phyloP scores from a whole-genome alignment of 1,140 invertebrate genomes.

The Metaphire vulgaris region DNA sequence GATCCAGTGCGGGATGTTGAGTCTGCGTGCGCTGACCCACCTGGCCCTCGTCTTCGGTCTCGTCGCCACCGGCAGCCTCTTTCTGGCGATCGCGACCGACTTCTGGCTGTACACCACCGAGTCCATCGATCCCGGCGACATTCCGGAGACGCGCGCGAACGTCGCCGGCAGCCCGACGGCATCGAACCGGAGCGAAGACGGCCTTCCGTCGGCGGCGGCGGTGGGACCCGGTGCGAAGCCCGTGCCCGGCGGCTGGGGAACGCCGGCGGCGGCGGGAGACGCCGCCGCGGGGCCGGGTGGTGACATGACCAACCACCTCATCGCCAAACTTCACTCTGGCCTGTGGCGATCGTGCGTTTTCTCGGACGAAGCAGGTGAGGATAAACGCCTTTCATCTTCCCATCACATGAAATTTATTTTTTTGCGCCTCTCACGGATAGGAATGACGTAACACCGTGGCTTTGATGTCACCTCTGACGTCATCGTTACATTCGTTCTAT shows the following conservation, averaged over 20 bases:
- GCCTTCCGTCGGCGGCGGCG: too few relatives aligned
- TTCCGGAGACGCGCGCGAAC: not conserved
- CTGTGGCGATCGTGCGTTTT: constrained; percentile 17
- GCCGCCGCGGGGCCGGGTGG: too few relatives aligned
- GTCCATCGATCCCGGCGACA: not conserved
- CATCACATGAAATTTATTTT: too few relatives aligned
- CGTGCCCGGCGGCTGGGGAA: not conserved
- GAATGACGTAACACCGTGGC: too few relatives aligned
- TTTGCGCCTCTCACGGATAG: too few relatives aligned
- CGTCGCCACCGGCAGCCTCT: constrained; percentile 34
- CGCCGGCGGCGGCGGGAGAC: not conserved
- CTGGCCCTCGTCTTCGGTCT: constrained; percentile 36
- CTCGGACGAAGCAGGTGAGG: constrained; percentile 4
- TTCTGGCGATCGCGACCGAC: constrained; percentile 40
- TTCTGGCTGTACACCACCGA: constrained; percentile 38
- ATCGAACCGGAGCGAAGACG: too few relatives aligned
- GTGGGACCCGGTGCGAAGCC: not conserved
- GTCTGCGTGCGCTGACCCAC: constrained; percentile 22
- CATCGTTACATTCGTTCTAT: too few relatives aligned
- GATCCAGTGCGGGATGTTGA: not conserved
- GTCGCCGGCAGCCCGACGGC: too few relatives aligned
- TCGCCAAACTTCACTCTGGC: constrained; percentile 10
- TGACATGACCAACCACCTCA: not conserved
- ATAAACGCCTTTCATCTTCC: too few relatives aligned
- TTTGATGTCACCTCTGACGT: too few relatives aligned